These are phyloP conservation scores for Pelosia muscerda DNA, from an alignment of 2,888 invertebrate genomes.

Conservation along the genomic window DNA sequence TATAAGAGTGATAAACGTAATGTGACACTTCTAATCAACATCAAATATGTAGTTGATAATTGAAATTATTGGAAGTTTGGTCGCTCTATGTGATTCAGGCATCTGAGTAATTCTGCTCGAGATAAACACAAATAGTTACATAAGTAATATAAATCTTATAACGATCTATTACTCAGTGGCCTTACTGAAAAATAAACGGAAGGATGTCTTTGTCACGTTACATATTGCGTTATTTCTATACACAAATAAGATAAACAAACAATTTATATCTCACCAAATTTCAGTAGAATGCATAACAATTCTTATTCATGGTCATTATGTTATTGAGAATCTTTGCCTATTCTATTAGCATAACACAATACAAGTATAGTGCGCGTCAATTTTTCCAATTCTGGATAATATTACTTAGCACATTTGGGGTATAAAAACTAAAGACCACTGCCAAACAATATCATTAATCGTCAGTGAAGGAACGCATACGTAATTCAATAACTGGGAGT, in stretches of 20 bases:
- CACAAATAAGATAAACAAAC: slow-evolving; percentile 56
- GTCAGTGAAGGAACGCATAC: slow-evolving; percentile 46
- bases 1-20: not conserved
- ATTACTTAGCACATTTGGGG: slow-evolving; percentile 72
- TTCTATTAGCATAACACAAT: slow-evolving; percentile 60
- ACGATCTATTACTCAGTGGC: slow-evolving; percentile 6
- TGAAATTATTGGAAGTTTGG: not conserved
- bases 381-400: slow-evolving; percentile 72
- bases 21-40: not conserved
- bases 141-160: slow-evolving; percentile 8
- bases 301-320: slow-evolving; percentile 79
- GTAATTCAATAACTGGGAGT: slow-evolving; percentile 59
- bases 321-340: slow-evolving; percentile 78
- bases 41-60: not conserved
- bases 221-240: slow-evolving; percentile 38
- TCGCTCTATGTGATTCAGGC: slow-evolving; percentile 4
- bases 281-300: slow-evolving; percentile 69
- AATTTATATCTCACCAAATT: slow-evolving; percentile 58
- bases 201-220: slow-evolving; percentile 49
- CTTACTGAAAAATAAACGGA: slow-evolving; percentile 45
- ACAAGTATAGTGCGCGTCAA: slow-evolving; percentile 71
- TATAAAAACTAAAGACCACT: slow-evolving; percentile 71
- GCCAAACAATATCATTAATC: slow-evolving; percentile 38
- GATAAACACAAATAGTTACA: slow-evolving; percentile 15
- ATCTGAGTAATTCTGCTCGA: not conserved